A percentile compares a stretch with the other conserved stretches of the same genome.
Conservation (phyloP, 2,888 invertebrate genomes). For the Leptinotarsa juncta region DNA sequence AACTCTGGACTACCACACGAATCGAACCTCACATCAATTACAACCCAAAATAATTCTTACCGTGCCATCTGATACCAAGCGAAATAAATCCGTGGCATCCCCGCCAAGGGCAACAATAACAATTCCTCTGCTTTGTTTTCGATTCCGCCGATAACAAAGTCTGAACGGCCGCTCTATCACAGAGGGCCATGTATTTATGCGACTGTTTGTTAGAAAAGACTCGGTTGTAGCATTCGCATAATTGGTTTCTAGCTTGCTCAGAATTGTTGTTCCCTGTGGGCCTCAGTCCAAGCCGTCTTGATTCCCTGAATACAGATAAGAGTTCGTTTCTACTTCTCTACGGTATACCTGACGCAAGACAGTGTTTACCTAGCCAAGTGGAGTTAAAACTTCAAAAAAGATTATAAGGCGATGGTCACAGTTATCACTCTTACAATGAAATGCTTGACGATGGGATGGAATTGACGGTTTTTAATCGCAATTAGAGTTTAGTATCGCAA, state of each 20-base stretch:
- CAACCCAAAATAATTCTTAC: neutral
- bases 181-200: conserved; percentile 58
- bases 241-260: conserved; percentile 57
- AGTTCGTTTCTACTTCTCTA: conserved; percentile 47
- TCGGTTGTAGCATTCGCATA: conserved; percentile 53
- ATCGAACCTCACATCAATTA: neutral
- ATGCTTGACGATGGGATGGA: too few species aligned
- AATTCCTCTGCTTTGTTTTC: conserved; percentile 27
- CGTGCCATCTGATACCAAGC: neutral
- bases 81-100: neutral
- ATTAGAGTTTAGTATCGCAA: too few species aligned
- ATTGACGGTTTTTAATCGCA: too few species aligned
- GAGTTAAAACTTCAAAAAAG: neutral
- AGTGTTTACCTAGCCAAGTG: neutral
- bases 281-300: conserved; percentile 50
- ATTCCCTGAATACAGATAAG: conserved; percentile 52
- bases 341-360: neutral
- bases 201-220: conserved; percentile 57
- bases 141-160: conserved; percentile 43
- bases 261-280: conserved; percentile 58
- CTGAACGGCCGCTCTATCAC: conserved; percentile 45
- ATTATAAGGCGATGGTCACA: neutral
- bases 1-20: neutral
- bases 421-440: too few species aligned
- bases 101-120: conserved; percentile 9